These are phyloP conservation scores for Sphinx pinastri DNA, from an alignment of 2,888 invertebrate species.

Conservation along the genomic window DNA sequence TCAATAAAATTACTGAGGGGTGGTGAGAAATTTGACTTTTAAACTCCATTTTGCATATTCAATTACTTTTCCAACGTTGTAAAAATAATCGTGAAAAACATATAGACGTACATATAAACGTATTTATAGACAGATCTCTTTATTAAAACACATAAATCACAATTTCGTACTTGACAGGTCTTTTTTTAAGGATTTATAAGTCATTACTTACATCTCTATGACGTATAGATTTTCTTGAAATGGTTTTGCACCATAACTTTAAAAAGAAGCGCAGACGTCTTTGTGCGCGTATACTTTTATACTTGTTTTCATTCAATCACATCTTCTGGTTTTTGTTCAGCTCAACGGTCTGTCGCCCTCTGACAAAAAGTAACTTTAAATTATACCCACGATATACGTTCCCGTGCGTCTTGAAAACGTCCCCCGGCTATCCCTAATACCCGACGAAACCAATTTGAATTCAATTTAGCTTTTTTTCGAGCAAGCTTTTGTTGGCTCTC, in stretches of 20 bases:
- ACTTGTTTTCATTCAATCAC: conserved; percentile 67
- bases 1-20: no score
- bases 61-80: no score
- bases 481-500: conserved; percentile 83
- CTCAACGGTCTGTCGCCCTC: conserved; percentile 63
- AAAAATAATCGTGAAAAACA: no score
- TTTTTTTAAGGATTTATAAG: not conserved
- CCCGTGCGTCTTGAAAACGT: conserved; percentile 71
- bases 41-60: no score
- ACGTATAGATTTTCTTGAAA: not conserved
- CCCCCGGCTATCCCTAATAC: conserved; percentile 81
- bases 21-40: no score
- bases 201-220: not conserved
- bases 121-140: not conserved
- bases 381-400: conserved; percentile 69
- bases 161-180: not conserved
- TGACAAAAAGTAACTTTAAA: conserved; percentile 78
- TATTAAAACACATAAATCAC: conserved; percentile 6
- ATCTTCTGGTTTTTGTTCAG: conserved; percentile 60
- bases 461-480: conserved; percentile 83
- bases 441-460: conserved; percentile 84
- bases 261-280: not conserved
- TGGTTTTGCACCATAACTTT: not conserved
- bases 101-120: not conserved
- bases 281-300: not conserved